Evolutionary conservation across 2,113 vertebrate species (phyloP).

Genomic region (Eublepharis macularius): DNA sequence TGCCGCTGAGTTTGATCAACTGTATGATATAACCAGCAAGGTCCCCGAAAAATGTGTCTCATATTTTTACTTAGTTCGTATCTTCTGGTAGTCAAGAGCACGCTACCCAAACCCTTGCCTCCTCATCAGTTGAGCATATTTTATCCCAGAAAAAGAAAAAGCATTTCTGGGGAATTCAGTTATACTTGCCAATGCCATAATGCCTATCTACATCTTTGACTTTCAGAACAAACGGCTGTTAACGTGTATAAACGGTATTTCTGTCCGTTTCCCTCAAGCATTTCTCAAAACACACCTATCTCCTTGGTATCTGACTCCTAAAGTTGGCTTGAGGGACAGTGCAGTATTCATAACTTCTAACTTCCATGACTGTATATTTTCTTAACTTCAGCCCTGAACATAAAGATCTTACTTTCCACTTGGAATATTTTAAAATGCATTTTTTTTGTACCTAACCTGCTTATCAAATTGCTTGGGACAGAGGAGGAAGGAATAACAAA

Average conservation of each 20-base stretch:
- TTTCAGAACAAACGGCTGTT: constrained; percentile 11
- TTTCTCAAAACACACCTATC: constrained; percentile 1
- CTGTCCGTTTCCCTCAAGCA: not conserved
- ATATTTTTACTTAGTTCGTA: not conserved
- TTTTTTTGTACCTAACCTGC: not conserved
- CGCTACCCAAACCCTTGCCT: too few species aligned
- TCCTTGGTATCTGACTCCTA: constrained; percentile 10
- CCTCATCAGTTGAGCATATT: not conserved
- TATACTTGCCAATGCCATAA: not conserved
- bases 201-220: not conserved
- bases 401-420: constrained; percentile 7
- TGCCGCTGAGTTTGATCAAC: too few species aligned
- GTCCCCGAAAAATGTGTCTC: not conserved
- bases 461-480: not conserved
- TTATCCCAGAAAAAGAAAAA: not conserved
- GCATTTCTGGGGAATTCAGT: not conserved
- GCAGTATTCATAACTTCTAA: not conserved
- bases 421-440: constrained; percentile 1
- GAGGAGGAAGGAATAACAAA: not conserved
- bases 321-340: constrained; percentile 9
- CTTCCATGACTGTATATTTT: constrained; percentile 1
- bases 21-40: not conserved
- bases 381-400: not conserved
- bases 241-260: not conserved
- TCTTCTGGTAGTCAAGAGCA: not conserved